phyloP scores from a whole-genome alignment of 2,797 vertebrate genomes.

The Sebastes taczanowskii region DNA sequence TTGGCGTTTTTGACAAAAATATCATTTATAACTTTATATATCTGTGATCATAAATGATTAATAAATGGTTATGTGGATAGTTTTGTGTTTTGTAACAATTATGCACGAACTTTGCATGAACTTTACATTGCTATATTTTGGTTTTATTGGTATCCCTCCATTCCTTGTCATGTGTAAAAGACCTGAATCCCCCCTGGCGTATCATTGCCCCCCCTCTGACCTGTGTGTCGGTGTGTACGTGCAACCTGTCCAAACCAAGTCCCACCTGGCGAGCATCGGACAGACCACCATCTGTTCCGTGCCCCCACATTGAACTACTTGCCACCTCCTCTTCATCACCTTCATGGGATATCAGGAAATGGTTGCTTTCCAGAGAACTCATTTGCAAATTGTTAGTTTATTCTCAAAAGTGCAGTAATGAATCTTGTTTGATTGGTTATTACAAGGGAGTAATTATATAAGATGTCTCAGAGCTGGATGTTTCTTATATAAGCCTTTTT shows the following conservation, averaged over 20 bases:
- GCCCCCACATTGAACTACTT: conserved; percentile 56
- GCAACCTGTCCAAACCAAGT: conserved; percentile 41
- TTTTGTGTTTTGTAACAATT: neutral
- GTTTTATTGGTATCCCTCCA: neutral
- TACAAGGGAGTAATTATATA: conserved; percentile 26
- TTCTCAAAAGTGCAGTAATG: conserved; percentile 6
- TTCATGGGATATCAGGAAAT: conserved; percentile 22
- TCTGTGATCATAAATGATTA: neutral
- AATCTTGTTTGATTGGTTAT: conserved; percentile 26
- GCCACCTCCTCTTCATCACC: conserved; percentile 56
- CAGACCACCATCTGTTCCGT: conserved; percentile 76
- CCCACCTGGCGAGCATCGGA: conserved; percentile 61
- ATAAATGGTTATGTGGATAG: neutral
- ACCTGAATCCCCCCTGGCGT: conserved; percentile 20
- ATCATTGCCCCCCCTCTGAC: conserved; percentile 50
- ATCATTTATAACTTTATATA: neutral
- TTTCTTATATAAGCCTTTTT: conserved; percentile 30
- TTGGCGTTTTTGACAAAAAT: neutral
- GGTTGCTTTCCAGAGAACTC: neutral
- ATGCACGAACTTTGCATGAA: neutral
- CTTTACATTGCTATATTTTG: neutral
- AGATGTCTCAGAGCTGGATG: conserved; percentile 16
- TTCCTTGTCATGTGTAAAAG: conserved; percentile 23
- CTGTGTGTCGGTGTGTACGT: neutral
- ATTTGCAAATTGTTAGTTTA: conserved; percentile 10